Conservation (phyloP, 2,113 vertebrate species). For the Pomatorhinus ruficollis region DNA sequence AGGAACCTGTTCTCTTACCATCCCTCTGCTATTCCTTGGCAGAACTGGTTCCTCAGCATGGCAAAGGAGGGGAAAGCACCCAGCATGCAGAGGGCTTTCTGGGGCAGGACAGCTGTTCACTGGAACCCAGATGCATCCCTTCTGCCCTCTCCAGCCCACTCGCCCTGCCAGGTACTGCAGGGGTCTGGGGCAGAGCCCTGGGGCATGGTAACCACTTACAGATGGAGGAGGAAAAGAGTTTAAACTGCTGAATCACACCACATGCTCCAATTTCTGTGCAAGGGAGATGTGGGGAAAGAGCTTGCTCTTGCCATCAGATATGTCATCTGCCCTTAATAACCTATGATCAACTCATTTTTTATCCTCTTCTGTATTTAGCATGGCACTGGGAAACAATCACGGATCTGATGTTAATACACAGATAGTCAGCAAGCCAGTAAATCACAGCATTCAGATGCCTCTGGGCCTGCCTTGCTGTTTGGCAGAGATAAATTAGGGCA, state of each 20-base stretch:
- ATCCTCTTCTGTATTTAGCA: not conserved
- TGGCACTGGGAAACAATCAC: not conserved
- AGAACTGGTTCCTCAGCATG: not conserved
- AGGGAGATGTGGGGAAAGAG: not conserved
- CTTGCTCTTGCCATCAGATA: not conserved
- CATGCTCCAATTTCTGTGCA: not conserved
- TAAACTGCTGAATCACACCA: not conserved
- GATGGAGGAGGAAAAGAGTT: not conserved
- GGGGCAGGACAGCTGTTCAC: not conserved
- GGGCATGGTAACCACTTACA: not conserved
- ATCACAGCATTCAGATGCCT: not conserved
- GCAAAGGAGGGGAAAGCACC: not conserved
- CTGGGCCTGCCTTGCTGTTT: not conserved
- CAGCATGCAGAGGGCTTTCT: not conserved
- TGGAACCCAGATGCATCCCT: not conserved
- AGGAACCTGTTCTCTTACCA: not conserved
- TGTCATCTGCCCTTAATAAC: not conserved
- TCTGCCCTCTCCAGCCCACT: not conserved
- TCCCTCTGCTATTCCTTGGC: not conserved
- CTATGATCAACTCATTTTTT: not conserved
- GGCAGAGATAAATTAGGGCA: constrained; percentile 54
- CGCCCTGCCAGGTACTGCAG: not conserved
- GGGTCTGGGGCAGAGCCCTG: not conserved
- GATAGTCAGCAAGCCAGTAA: constrained; percentile 28
- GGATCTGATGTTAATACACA: not conserved